Conservation (phyloP, 2,888 invertebrate genomes). For the Gerris lacustris region DNA sequence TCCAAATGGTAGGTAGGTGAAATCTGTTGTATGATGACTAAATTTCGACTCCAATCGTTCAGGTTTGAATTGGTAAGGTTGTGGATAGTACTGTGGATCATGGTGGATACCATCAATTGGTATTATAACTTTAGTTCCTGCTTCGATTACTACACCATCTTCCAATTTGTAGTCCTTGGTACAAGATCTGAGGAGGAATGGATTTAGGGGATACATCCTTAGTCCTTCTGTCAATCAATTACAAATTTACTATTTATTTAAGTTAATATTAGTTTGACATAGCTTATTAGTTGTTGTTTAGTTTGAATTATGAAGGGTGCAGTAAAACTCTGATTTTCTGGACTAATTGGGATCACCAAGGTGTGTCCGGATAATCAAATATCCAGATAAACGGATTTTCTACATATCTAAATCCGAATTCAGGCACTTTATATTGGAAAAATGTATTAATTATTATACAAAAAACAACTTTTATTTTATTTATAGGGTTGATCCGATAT, state of each 20-base stretch:
- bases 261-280: too few species aligned
- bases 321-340: too few species aligned
- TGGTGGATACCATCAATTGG: background rate
- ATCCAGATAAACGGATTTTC: too few species aligned
- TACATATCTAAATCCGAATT: too few species aligned
- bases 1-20: conserved; percentile 15
- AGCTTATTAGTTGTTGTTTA: too few species aligned
- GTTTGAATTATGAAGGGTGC: too few species aligned
- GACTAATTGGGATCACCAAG: too few species aligned
- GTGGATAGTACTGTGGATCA: background rate
- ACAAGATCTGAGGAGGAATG: conserved; percentile 11
- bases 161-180: conserved; percentile 15
- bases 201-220: conserved; percentile 12
- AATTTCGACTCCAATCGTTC: background rate
- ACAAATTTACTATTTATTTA: background rate
- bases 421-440: too few species aligned
- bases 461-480: too few species aligned
- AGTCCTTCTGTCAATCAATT: conserved; percentile 13
- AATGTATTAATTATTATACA: too few species aligned
- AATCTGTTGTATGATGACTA: background rate
- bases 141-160: conserved; percentile 9
- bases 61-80: conserved; percentile 1
- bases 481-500: too few species aligned
- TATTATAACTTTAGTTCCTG: background rate
- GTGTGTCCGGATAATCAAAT: too few species aligned